Evolutionary conservation across 2,113 vertebrate species (phyloP).

Genomic region (Forbesichthys papilliferus): DNA sequence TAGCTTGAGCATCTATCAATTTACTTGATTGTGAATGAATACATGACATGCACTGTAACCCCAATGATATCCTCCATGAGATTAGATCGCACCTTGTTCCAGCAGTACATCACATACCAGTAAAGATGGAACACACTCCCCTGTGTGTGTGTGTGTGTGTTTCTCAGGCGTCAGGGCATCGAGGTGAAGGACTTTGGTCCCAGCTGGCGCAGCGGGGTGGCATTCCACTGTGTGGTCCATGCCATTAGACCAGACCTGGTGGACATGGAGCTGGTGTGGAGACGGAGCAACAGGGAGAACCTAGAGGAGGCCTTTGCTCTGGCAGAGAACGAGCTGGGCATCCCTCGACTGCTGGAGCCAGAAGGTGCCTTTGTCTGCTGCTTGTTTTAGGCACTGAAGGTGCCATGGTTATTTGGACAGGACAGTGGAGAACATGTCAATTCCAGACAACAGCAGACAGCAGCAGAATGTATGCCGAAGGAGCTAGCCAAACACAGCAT

Average conservation of each 20-base stretch:
- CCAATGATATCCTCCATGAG: background rate
- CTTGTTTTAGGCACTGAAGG: no score
- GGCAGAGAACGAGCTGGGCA: constrained; percentile 91
- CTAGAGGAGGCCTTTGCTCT: constrained; percentile 90
- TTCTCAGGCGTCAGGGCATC: constrained; percentile 82
- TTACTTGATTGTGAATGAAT: background rate
- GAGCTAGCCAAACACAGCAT: no score
- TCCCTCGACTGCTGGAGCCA: constrained; percentile 93
- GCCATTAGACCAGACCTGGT: constrained; percentile 93
- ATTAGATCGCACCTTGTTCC: no score
- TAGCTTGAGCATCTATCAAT: background rate
- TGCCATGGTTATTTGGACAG: no score
- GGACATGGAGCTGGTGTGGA: constrained; percentile 86
- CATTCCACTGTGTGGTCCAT: constrained; percentile 91
- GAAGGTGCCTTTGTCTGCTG: constrained; percentile 79
- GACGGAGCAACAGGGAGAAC: constrained; percentile 86
- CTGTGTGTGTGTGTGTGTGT: background rate
- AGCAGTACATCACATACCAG: no score
- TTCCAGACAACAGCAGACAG: no score
- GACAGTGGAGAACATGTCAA: no score
- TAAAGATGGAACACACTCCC: no score
- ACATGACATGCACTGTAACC: background rate
- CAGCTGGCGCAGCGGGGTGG: constrained; percentile 92
- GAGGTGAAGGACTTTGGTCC: constrained; percentile 95
- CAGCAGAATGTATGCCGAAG: no score